These are phyloP conservation scores for Argynnis bischoffii DNA, from an alignment of 2,888 invertebrate species.

Conservation along the genomic window DNA sequence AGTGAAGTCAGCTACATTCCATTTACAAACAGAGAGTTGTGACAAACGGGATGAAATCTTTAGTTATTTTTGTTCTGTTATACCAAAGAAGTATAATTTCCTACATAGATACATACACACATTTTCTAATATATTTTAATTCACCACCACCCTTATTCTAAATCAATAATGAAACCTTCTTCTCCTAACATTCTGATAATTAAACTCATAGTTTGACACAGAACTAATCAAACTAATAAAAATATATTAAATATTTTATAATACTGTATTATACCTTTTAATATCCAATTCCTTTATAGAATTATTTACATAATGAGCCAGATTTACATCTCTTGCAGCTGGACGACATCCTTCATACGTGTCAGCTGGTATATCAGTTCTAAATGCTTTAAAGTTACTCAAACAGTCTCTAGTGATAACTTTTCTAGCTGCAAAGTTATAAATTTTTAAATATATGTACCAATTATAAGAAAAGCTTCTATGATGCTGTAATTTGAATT, in stretches of 20 bases:
- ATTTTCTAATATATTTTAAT: too few relatives aligned
- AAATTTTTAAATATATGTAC: not conserved
- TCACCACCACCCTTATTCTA: too few relatives aligned
- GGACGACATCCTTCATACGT: conserved; percentile 94
- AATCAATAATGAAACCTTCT: too few relatives aligned
- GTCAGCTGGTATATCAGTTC: conserved; percentile 95
- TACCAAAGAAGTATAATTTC: too few relatives aligned
- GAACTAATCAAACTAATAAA: not conserved
- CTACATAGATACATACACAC: too few relatives aligned
- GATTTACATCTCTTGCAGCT: conserved; percentile 88
- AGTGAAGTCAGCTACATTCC: too few relatives aligned
- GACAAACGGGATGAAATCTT: too few relatives aligned
- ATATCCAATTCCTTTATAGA: conserved; percentile 92
- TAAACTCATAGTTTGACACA: too few relatives aligned
- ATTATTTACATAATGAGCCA: conserved; percentile 94
- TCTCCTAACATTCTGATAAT: too few relatives aligned
- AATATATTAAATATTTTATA: not conserved
- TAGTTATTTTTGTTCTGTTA: too few relatives aligned
- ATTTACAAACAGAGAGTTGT: too few relatives aligned
- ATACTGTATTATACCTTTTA: conserved; percentile 80
- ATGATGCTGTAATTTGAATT: not conserved
- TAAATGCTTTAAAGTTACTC: conserved; percentile 88
- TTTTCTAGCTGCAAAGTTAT: conserved; percentile 84
- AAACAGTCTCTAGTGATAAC: conserved; percentile 93
- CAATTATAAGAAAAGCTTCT: not conserved